A percentile compares a stretch with the other conserved stretches of the same genome.
phyloP scores from a whole-genome alignment of 1,140 invertebrate genomes.

The Rhynchophorus ferrugineus region DNA sequence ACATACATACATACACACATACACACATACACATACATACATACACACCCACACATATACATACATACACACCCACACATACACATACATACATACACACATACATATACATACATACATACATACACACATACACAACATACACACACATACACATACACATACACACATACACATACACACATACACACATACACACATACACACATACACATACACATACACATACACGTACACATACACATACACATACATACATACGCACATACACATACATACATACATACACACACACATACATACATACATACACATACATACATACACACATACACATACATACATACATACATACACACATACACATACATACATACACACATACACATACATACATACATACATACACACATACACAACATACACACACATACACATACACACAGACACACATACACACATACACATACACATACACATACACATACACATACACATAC shows the following conservation, averaged over 20 bases:
- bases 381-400: conserved; percentile 1
- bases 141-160: neutral
- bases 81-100: too few relatives aligned
- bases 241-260: neutral
- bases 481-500: neutral
- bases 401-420: conserved; percentile 1
- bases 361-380: conserved; percentile 1
- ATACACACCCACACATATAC: too few relatives aligned
- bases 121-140: too few relatives aligned
- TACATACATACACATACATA: neutral
- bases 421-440: too few relatives aligned
- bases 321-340: neutral
- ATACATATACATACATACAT: too few relatives aligned
- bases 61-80: too few relatives aligned
- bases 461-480: neutral
- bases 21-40: too few relatives aligned
- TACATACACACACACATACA: neutral
- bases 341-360: neutral
- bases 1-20: too few relatives aligned
- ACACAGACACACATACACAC: too few relatives aligned
- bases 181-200: neutral
- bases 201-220: neutral
- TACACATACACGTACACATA: neutral
- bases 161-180: neutral
- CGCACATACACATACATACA: neutral